Conservation (phyloP, 2,113 vertebrate species). For the Saimiri boliviensis region DNA sequence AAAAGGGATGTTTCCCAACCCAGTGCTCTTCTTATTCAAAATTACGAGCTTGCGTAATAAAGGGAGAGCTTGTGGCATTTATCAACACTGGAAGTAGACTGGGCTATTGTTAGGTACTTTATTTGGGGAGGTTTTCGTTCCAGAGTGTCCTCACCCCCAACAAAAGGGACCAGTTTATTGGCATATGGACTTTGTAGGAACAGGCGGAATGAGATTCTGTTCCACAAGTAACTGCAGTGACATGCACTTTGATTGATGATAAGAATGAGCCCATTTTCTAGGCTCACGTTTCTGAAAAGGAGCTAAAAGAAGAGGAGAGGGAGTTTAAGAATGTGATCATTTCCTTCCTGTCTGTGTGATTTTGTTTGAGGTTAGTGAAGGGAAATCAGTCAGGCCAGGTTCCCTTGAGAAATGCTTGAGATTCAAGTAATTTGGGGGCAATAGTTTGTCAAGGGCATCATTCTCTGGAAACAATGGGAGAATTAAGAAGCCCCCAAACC, state of each 20-base stretch:
- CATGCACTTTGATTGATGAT: background rate
- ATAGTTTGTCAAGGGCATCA: constrained; percentile 21
- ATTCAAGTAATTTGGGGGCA: constrained; percentile 42
- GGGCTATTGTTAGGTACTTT: background rate
- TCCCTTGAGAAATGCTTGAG: background rate
- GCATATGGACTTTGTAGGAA: background rate
- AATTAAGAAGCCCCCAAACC: constrained; percentile 47
- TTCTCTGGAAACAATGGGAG: background rate
- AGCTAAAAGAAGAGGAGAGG: background rate
- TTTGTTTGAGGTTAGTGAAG: constrained; percentile 41
- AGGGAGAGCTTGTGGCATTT: background rate
- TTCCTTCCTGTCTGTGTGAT: constrained; percentile 65
- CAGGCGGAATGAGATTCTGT: background rate
- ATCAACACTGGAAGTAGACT: background rate
- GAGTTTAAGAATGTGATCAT: constrained; percentile 33
- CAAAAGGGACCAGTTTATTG: background rate
- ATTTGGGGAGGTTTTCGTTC: background rate
- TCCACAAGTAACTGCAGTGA: background rate
- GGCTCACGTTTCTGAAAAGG: background rate
- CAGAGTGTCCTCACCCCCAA: background rate
- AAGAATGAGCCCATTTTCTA: background rate
- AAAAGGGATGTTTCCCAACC: background rate
- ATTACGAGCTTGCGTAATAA: background rate
- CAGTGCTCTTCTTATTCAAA: background rate
- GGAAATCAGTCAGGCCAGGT: background rate